Conservation (phyloP, 53 echinoderm and acorn worm genomes). For the Crossaster papposus region DNA sequence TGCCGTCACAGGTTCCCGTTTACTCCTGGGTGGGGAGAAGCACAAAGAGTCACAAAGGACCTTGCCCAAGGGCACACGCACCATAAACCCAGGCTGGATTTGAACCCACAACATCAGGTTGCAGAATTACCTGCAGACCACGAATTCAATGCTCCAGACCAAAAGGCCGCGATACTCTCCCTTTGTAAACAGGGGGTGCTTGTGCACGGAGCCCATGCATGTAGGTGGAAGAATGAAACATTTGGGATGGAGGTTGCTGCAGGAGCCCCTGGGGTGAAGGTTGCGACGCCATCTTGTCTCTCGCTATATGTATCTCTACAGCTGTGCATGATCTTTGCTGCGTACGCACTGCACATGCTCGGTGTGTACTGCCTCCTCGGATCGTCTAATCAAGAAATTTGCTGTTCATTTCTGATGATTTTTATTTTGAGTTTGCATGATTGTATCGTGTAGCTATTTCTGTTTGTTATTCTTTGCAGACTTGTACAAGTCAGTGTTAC, state of each 20-base stretch:
- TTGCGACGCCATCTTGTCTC: constrained; percentile 34
- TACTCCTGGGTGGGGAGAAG: too few species aligned
- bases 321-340: constrained; percentile 35
- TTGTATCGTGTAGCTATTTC: constrained; percentile 28
- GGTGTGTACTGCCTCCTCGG: constrained; percentile 6
- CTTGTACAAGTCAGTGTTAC: constrained; percentile 11
- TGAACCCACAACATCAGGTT: too few species aligned
- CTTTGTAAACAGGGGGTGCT: too few species aligned
- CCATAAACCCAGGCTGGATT: too few species aligned
- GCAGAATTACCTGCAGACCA: too few species aligned
- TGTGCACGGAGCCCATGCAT: too few species aligned
- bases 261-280: constrained; percentile 42
- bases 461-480: constrained; percentile 11
- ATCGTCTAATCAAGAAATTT: not conserved
- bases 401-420: not conserved
- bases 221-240: not conserved
- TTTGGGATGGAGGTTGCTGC: constrained; percentile 38
- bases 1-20: too few species aligned
- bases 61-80: too few species aligned
- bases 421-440: constrained; percentile 55
- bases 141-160: too few species aligned
- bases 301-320: not conserved
- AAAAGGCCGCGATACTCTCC: too few species aligned
- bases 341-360: constrained; percentile 27
- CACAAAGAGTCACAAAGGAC: too few species aligned